Evolutionary conservation across 2,888 invertebrate species (phyloP), one percentile per base, ranked within the genome.

Genomic region (Melinaea marsaeus): DNA sequence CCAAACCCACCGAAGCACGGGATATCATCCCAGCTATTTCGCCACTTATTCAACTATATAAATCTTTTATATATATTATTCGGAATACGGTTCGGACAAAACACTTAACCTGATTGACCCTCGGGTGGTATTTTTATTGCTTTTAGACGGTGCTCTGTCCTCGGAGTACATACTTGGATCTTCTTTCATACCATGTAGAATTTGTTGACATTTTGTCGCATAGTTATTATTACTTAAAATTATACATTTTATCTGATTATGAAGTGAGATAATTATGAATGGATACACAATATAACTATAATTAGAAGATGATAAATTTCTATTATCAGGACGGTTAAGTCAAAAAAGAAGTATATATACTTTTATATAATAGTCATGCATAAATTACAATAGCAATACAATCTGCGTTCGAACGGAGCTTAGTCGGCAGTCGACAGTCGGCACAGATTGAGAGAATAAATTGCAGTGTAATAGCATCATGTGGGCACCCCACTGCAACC

Each of bases 51-150:
- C 72, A 74, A 73, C 72, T 72, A 76, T 79, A 83, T 81, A 84
- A 85, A 85, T 81, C 83, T 81, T 77, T 69, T 75, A 79, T 79
- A 82, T 81, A 81, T 80, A 83, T 80, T 79, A 81, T 83, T 78
- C 75, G 69, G 76, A 75, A 79, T 75, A 74, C 74, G 73, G 78
- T 71, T 72, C 80, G 84, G 84, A 83, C 83, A 80, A 77, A 79
- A 84, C 85, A 85, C 85, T 85, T 83, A 84, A 83, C 84, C 82
- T 84, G 85, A 85, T 85, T 86, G 86, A 85, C 85, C 86, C 83
- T 77, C 69, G 75, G 75, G 66, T 74, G 85, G 86, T 84, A 85
- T 85, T 86, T 86, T 85, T 86, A 85, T 86, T 85, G 83, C 84
- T 75, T 80, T 75, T 42, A 37, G 74, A 71, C 75, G 67, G 73